A percentile compares a stretch with the other conserved stretches of the same genome.
Evolutionary conservation across 2,797 vertebrate species (phyloP).

Genomic region (Gymnopithys bicolor): DNA sequence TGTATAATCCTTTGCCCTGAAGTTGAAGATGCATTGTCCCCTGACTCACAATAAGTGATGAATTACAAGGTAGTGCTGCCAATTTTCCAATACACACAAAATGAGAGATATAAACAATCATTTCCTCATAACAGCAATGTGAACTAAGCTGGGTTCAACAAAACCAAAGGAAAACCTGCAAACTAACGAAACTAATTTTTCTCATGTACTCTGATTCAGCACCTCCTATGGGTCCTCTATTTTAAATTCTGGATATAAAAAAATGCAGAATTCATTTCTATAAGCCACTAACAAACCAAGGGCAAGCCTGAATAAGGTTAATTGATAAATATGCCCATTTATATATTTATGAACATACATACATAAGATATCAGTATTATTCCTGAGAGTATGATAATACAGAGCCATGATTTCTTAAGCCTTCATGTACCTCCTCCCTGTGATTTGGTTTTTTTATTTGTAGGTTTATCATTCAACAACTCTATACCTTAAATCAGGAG

Average conservation of each 20-base stretch:
- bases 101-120: constrained; percentile 44
- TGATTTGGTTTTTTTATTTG: not conserved
- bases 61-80: constrained; percentile 5
- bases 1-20: not conserved
- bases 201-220: not conserved
- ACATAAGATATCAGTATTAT: not conserved
- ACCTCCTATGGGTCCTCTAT: not conserved
- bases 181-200: not conserved
- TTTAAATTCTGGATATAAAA: not conserved
- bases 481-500: not conserved
- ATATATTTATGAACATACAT: not conserved
- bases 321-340: not conserved
- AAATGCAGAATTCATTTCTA: not conserved
- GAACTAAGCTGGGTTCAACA: not conserved
- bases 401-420: not conserved
- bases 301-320: not conserved
- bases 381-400: not conserved
- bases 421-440: not conserved
- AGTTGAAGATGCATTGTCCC: constrained; percentile 35
- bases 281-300: not conserved
- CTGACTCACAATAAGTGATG: constrained; percentile 47
- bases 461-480: not conserved
- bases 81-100: constrained; percentile 54
- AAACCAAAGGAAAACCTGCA: constrained; percentile 8
- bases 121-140: constrained; percentile 32